phyloP scores from a whole-genome alignment of 2,888 invertebrate genomes.

The Catocala nupta region DNA sequence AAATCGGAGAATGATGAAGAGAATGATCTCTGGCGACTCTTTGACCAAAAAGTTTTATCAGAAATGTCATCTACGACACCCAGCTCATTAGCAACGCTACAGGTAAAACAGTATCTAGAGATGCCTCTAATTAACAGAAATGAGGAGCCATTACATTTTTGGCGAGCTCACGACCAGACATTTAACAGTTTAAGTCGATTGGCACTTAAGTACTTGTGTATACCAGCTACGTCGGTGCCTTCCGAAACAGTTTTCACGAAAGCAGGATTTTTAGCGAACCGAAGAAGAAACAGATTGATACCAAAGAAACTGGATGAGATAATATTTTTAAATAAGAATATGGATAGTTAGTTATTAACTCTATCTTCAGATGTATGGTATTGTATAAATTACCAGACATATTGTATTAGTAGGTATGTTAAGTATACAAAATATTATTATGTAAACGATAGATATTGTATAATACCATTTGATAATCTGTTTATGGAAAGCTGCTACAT shows the following conservation, averaged over 20 bases:
- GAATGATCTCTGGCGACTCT: no score
- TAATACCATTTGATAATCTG: no score
- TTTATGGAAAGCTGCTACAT: no score
- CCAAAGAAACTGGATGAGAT: conserved; percentile 1
- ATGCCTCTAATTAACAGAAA: conserved; percentile 4
- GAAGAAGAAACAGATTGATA: conserved; percentile 2
- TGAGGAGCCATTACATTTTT: not conserved
- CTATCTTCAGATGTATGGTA: no score
- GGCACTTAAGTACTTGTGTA: conserved; percentile 1
- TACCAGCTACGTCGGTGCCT: conserved; percentile 1
- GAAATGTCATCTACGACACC: conserved; percentile 1
- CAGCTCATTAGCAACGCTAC: not conserved
- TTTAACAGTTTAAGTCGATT: not conserved
- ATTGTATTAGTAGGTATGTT: no score
- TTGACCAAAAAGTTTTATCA: no score
- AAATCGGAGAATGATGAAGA: no score
- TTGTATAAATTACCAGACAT: no score
- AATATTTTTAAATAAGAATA: no score
- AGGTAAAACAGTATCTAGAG: not conserved
- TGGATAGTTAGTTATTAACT: no score
- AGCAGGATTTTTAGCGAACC: conserved; percentile 1
- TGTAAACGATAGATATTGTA: no score
- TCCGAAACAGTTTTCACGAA: conserved; percentile 5
- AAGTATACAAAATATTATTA: no score
- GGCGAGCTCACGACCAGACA: not conserved